Evolutionary conservation across 2,888 invertebrate genomes (phyloP), one percentile per base, ranked within the genome.

Genomic region (Drosophila mercatorum): DNA sequence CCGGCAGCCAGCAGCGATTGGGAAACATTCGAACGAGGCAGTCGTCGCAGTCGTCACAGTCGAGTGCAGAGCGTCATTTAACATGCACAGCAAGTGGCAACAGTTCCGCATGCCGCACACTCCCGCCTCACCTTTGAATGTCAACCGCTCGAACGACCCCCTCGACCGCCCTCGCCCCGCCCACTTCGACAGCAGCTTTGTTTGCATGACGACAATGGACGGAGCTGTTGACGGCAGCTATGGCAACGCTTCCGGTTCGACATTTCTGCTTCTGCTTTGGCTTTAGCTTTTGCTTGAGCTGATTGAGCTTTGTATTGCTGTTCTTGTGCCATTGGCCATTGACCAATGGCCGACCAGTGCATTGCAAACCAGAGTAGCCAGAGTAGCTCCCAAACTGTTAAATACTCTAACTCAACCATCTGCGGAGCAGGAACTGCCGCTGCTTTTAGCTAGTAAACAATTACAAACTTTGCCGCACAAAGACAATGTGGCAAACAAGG

Each of bases 71-170:
- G 47, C 58, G 66, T 77, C 68, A 70, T 85, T 46, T 82, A 74
- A 56, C 74, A 88, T 83, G 80, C 88, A 82, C 51, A 60, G 62
- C 86, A 85, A 69, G 68, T 74, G 69, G 63, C 52, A 36, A 43
- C 43, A 62, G 68, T 68, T 78, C 68, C 78, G 63, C 64, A 61
- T 70, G 36, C 52, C 36, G 14, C 52, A 26, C 51, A 17, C 6
- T 7, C 17, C 36, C 38, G 38, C 52, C 34, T 51, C 22, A 52
- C 38, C 52, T 14, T 52, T 52, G 34, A 31, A 41, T 46, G 14
- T 41, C 31, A 34, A 55, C 43, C 61, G 36, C 61, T 52, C 53
- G 40, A 46, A n/a, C 36, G 17, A 34, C 14, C 17, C 31, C 44
- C 22, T 22, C 22, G 22, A 1, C 22, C 57, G n/a, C 26, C 34